Conservation (phyloP, 2,797 vertebrate genomes). For the Alauda arvensis region DNA sequence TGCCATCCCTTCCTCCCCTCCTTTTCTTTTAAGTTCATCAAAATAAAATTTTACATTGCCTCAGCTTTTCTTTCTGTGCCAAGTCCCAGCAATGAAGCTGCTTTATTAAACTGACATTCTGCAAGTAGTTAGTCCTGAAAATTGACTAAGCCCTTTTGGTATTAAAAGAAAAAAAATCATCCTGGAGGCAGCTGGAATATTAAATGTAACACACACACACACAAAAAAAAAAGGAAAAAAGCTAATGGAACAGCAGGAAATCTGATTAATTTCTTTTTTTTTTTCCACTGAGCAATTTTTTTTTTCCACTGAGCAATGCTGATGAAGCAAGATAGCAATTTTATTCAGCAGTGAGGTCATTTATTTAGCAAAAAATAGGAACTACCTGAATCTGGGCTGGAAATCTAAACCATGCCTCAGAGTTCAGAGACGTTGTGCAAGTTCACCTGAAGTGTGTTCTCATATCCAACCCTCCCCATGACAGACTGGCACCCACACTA, state of each 20-base stretch:
- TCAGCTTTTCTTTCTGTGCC: slow-evolving; percentile 26
- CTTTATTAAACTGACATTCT: slow-evolving; percentile 65
- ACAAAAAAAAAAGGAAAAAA: not conserved
- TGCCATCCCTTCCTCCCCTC: not conserved
- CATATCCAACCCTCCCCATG: not conserved
- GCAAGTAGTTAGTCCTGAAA: slow-evolving; percentile 57
- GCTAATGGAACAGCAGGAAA: slow-evolving; percentile 32
- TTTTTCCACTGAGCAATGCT: not conserved
- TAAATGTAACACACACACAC: not conserved
- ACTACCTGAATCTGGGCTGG: slow-evolving; percentile 7
- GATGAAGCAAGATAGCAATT: slow-evolving; percentile 34
- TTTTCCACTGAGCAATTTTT: not conserved
- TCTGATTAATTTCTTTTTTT: slow-evolving; percentile 38
- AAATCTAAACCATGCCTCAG: not conserved
- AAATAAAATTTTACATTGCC: slow-evolving; percentile 43
- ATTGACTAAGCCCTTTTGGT: slow-evolving; percentile 53
- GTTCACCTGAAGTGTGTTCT: slow-evolving; percentile 1
- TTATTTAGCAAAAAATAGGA: slow-evolving; percentile 43
- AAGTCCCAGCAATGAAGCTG: slow-evolving; percentile 25
- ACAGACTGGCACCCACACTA: not conserved
- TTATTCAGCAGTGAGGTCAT: slow-evolving; percentile 28
- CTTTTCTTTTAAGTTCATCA: not conserved
- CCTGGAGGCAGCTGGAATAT: slow-evolving; percentile 39
- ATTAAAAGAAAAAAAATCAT: slow-evolving; percentile 55
- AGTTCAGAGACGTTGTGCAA: not conserved